These are phyloP conservation scores for Propsilocerus akamusi DNA, from an alignment of 1,140 invertebrate genomes.

Conservation along the genomic window DNA sequence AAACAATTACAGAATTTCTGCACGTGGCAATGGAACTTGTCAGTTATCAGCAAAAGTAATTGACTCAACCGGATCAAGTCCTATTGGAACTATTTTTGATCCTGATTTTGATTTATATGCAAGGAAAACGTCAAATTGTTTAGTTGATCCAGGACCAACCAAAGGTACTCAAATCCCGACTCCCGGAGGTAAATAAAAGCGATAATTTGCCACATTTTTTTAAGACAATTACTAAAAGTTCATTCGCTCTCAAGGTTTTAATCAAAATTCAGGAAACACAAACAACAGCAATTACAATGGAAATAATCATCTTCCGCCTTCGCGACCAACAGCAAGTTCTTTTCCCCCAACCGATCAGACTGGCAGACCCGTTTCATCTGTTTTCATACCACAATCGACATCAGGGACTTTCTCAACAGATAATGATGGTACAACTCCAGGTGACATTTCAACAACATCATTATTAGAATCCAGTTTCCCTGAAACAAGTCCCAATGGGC, in stretches of 20 bases:
- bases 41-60: constrained; percentile 27
- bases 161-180: not conserved
- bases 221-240: not conserved
- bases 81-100: constrained; percentile 26
- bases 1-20: constrained; percentile 27
- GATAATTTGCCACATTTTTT: not conserved
- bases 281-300: not conserved
- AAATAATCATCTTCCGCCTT: not conserved
- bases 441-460: not conserved
- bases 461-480: not conserved
- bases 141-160: constrained; percentile 6
- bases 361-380: not conserved
- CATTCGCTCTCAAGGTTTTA: not conserved
- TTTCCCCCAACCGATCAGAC: not conserved
- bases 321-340: not conserved
- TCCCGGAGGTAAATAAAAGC: not conserved
- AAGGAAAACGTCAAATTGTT: constrained; percentile 28
- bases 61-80: constrained; percentile 21
- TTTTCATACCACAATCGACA: not conserved
- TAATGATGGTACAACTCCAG: not conserved
- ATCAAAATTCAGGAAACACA: not conserved
- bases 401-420: not conserved
- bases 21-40: constrained; percentile 40
- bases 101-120: constrained; percentile 40
- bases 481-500: not conserved